These are phyloP conservation scores for Solenopsis fugax DNA, from an alignment of 1,140 invertebrate genomes.

Conservation along the genomic window DNA sequence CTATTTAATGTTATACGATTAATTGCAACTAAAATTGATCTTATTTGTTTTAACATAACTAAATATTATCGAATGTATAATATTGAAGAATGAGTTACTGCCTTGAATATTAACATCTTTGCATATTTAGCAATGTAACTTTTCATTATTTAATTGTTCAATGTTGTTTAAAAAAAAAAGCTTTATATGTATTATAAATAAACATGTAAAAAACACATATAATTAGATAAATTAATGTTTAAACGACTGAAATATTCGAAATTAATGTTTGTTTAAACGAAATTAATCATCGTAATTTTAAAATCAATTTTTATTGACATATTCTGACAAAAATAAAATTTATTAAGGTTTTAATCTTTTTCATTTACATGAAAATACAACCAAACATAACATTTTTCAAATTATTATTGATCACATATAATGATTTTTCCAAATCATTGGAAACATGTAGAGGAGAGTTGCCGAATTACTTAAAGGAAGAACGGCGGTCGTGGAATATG, in stretches of 20 bases:
- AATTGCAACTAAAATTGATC: neutral
- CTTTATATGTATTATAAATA: neutral
- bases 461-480: too few species aligned
- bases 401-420: too few species aligned
- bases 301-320: neutral
- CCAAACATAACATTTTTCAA: neutral
- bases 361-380: neutral
- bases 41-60: neutral
- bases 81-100: neutral
- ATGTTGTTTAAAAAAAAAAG: neutral
- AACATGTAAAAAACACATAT: neutral
- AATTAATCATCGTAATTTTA: neutral
- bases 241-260: too few species aligned
- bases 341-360: neutral
- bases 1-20: neutral
- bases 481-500: too few species aligned
- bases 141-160: neutral
- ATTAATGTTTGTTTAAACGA: constrained; percentile 7
- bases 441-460: neutral
- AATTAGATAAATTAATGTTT: neutral
- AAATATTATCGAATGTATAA: neutral
- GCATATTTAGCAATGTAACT: neutral
- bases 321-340: neutral
- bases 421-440: neutral
- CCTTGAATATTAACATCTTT: neutral